These are phyloP conservation scores for Suricata suricatta DNA, from an alignment of 2,113 vertebrate species.

Conservation along the genomic window DNA sequence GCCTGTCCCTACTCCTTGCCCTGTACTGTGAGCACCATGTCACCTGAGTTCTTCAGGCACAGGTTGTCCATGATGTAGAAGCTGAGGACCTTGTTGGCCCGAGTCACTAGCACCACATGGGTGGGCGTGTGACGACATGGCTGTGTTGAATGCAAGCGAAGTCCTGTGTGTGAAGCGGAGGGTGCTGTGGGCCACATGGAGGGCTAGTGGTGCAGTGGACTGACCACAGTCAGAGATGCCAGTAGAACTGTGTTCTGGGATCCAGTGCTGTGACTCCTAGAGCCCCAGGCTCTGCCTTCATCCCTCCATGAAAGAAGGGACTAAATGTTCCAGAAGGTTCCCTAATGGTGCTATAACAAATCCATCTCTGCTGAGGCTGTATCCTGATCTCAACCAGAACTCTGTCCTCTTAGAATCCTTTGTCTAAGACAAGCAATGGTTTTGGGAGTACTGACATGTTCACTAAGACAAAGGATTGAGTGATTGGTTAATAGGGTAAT, in stretches of 20 bases:
- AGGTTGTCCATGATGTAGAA: conserved; percentile 88
- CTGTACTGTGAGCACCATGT: conserved; percentile 90
- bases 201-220: background rate
- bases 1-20: conserved; percentile 83
- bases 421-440: background rate
- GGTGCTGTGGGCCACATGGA: background rate
- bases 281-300: background rate
- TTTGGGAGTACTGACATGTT: background rate
- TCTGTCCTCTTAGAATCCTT: background rate
- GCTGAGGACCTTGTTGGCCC: conserved; percentile 94
- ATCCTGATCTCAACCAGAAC: background rate
- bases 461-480: background rate
- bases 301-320: background rate
- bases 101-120: conserved; percentile 92
- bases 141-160: fast-evolving
- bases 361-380: background rate
- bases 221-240: background rate
- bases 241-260: background rate
- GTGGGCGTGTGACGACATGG: conserved; percentile 65
- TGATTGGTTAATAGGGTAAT: background rate
- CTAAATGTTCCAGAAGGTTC: background rate
- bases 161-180: background rate
- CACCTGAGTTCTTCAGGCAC: conserved; percentile 88
- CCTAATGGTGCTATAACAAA: background rate
- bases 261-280: background rate